Base-by-base conservation (phyloP, 1,140 invertebrate genomes). In the Melitaea cinxia region DNA sequence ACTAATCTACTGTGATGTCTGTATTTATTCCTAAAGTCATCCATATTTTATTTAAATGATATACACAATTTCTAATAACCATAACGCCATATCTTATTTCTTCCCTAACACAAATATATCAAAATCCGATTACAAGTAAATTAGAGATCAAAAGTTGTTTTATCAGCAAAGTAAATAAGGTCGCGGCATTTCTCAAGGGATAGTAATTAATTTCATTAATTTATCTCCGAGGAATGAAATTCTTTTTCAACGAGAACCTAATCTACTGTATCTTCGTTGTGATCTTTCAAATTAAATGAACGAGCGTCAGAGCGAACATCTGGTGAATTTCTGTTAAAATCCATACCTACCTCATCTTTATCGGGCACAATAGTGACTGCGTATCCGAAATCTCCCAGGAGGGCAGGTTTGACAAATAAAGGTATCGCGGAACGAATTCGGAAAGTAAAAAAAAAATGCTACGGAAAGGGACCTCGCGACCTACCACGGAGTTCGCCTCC, bases 391-490 rank as follows among this genome's bases (percentile, higher is more conserved):
- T 63, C 61, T 73, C 71, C 73, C 37, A 28, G 68, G 21, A 49
- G 77, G 70, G 63, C 68, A 70, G 72, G 73, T 83, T 80, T 85
- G 82, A 85, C 80, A 84, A 88, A 85, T 84, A 85, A 82, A 79
- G 72, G 71, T 80, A 78, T 78, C 80, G 78, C 75, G 75, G 72
- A 80, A 55, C 74, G 78, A 81, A 83, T 86, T 86, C 70, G 65
- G 77, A 70, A 76, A 57, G 47, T 53, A 71, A 77, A 83, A 86
- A n/a, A n/a, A 83, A 82, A 80, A 79, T 83, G 77, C 77, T 77
- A 64, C 73, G 69, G 69, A 82, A 77, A 75, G 72, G 71, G 71
- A 67, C 58, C 68, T 59, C 26, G 59, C 65, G 57, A 75, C 71
- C 71, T 69, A 74, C 75, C 70, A 78, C 72, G 73, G 71, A 77